Evolutionary conservation across 2,888 invertebrate genomes (phyloP).

Genomic region (Scaptomyza caliginosa): DNA sequence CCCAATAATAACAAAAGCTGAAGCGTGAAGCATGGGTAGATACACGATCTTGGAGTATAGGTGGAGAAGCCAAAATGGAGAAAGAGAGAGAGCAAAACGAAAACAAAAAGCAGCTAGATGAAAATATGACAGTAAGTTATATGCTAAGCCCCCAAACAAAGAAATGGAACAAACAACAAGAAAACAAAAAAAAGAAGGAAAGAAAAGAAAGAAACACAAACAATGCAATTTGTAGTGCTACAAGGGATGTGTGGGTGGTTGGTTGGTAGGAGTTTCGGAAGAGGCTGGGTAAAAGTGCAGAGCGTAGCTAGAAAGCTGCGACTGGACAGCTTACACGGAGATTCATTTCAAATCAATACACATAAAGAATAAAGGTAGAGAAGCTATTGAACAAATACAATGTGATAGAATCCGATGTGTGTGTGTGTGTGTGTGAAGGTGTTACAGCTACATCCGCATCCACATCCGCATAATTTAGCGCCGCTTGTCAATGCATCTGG

Average conservation of each 20-base stretch:
- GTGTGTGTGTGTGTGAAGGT: conserved; percentile 2
- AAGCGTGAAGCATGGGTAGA: conserved; percentile 32
- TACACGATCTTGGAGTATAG: conserved; percentile 2
- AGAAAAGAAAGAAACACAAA: conserved; percentile 29
- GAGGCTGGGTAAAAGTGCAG: background rate
- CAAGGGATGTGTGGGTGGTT: conserved; percentile 23
- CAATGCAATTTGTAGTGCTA: conserved; percentile 58
- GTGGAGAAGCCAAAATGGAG: background rate
- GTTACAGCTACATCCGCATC: background rate
- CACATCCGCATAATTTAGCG: conserved; percentile 42
- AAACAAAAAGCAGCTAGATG: conserved; percentile 50
- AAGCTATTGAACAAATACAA: conserved; percentile 54
- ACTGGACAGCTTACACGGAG: conserved; percentile 65
- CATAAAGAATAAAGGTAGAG: conserved; percentile 67
- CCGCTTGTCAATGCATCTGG: conserved; percentile 53
- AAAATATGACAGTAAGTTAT: conserved; percentile 78
- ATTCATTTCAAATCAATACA: conserved; percentile 78
- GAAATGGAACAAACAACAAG: conserved; percentile 17
- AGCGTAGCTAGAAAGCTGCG: conserved; percentile 18
- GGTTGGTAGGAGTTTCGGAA: too few species aligned
- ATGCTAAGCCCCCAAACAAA: conserved; percentile 53
- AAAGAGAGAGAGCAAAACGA: background rate
- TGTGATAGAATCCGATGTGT: conserved; percentile 6
- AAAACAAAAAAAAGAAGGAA: conserved; percentile 16
- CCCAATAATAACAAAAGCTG: conserved; percentile 71